Evolutionary conservation across 2,888 invertebrate genomes (phyloP), one percentile per base, ranked within the genome.

Genomic region (Chloroclysta siterata): DNA sequence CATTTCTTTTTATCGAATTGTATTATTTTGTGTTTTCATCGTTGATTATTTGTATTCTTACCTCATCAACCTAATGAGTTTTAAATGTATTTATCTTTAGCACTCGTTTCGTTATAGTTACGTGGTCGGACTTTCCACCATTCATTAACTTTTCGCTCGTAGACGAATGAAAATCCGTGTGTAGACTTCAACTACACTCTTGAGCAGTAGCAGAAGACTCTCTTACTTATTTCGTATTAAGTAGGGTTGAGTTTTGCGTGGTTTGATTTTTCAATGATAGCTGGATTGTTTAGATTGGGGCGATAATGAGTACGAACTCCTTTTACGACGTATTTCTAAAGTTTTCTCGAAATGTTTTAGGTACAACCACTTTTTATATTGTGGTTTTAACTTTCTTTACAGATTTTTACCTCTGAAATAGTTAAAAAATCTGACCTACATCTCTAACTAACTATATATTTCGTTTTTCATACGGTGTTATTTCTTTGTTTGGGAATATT

Each of bases 81-180:
- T 44, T 17, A n/a, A n/a, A n/a, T n/a, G n/a, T n/a, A n/a, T n/a
- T n/a, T n/a, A n/a, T n/a, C n/a, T n/a, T n/a, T n/a, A n/a, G 7
- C 2, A 42, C 42, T n/a, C n/a, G 42, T 42, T 42, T 42, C 14
- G 14, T 7, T 14, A 6, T 44, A 44, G 13, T 41, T 41, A 41
- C 15, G n/a, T 17, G 44, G 78, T 81, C 75, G 67, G 77, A 75
- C 77, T 83, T 82, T 81, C 73, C 77, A 79, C 79, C 76, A 81
- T 83, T 87, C 81, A 84, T 88, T 87, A 83, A 81, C 79, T 85
- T 84, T 78, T 75, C 76, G 76, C 72, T 73, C 73, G 70, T 71
- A 78, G 76, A 76, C 80, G 80, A 86, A 80, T 86, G 79, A 76
- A 79, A 79, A 79, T 75, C 75, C 74, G 78, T 78, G 72, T 75